phyloP scores from a whole-genome alignment of 2,888 invertebrate genomes.

The Nipponacmea schrenckii region DNA sequence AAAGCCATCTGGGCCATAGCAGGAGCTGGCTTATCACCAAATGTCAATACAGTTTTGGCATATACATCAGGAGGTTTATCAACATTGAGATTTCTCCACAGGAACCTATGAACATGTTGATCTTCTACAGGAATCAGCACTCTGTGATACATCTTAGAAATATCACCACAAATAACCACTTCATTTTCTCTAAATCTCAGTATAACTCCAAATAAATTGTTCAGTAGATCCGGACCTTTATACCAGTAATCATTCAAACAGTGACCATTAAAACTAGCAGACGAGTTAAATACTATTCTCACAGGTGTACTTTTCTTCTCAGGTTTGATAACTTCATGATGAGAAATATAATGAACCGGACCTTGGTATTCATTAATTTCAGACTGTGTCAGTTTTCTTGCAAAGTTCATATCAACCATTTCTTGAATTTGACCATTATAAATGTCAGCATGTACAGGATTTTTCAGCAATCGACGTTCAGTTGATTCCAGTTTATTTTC shows the following conservation, averaged over 20 bases:
- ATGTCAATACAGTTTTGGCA: conserved; percentile 10
- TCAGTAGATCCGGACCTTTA: conserved; percentile 3
- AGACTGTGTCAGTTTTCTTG: neutral
- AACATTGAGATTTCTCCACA: conserved; percentile 17
- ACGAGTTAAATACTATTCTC: too few species aligned
- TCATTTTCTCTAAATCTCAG: neutral
- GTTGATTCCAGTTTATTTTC: conserved; percentile 9
- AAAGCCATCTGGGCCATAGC: conserved; percentile 18
- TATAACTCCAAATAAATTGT: conserved; percentile 2
- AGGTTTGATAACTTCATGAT: too few species aligned
- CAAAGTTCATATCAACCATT: neutral
- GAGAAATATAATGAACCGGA: conserved; percentile 12
- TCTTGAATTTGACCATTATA: conserved; percentile 10
- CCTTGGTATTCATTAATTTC: neutral
- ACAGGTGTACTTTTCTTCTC: too few species aligned
- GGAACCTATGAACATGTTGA: conserved; percentile 19
- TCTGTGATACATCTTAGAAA: conserved; percentile 23
- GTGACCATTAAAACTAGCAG: too few species aligned
- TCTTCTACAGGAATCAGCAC: conserved; percentile 9
- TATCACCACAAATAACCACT: neutral
- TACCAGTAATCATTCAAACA: too few species aligned
- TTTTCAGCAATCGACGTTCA: conserved; percentile 8
- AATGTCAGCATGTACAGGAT: neutral
- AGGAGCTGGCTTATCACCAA: conserved; percentile 20
- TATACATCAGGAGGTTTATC: conserved; percentile 17